Percentiles rank a stretch among this genome's conserved stretches.
phyloP scores from a whole-genome alignment of 1,140 invertebrate genomes.

The Physella acuta region DNA sequence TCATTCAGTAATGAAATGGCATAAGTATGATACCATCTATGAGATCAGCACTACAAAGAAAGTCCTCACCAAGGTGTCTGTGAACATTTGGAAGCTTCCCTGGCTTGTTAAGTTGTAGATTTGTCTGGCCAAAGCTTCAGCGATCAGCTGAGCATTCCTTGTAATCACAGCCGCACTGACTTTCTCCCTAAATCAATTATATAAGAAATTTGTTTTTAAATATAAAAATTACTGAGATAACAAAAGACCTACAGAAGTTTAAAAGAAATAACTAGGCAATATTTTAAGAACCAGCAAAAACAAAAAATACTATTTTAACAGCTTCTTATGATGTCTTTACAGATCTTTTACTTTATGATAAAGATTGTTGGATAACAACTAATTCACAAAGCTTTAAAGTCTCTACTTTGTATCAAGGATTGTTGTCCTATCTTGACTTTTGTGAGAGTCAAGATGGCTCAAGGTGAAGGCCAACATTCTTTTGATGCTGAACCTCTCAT shows the following conservation, averaged over 20 bases:
- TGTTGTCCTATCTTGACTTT: conserved; percentile 49
- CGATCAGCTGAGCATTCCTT: conserved; percentile 75
- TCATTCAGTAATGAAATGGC: too few relatives aligned
- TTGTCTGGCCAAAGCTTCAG: conserved; percentile 80
- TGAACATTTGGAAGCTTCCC: conserved; percentile 64
- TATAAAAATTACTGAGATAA: too few relatives aligned
- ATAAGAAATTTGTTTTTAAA: conserved; percentile 13
- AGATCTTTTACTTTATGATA: too few relatives aligned
- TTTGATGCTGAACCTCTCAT: conserved; percentile 92
- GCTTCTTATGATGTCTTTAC: too few relatives aligned
- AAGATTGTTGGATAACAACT: too few relatives aligned
- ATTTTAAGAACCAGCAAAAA: too few relatives aligned
- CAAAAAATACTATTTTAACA: too few relatives aligned
- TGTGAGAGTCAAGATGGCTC: conserved; percentile 71
- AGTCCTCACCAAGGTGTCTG: conserved; percentile 70
- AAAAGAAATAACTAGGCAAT: too few relatives aligned
- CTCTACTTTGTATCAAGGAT: conserved; percentile 61
- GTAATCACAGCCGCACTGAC: conserved; percentile 68
- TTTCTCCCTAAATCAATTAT: conserved; percentile 50
- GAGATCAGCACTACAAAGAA: background rate
- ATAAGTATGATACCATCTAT: too few relatives aligned
- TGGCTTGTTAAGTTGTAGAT: conserved; percentile 77
- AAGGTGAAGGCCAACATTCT: conserved; percentile 88
- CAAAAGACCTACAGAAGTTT: too few relatives aligned
- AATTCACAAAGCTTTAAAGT: too few relatives aligned